Base-by-base conservation (phyloP, 2,888 invertebrate species). In the Cotesia congregata region DNA sequence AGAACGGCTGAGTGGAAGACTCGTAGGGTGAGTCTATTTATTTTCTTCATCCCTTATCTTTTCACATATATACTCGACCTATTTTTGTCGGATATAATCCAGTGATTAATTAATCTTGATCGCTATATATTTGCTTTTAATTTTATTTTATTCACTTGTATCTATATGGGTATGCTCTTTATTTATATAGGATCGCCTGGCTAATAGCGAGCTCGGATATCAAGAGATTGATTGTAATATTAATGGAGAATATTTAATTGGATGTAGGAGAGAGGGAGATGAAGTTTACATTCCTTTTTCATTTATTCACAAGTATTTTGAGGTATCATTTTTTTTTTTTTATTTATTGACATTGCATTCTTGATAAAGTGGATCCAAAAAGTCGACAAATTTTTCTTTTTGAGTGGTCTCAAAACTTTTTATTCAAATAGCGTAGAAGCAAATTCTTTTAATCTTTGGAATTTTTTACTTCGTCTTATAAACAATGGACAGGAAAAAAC, bases 201-300 rank as follows among this genome's bases (percentile, higher is more conserved):
- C 78, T 38, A 86, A 81, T 77, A 85, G 83, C 77, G 91, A 92
- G 81, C 90, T 90, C 78, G 90, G 90, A 70, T 90, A 91, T 78
- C 93, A 94, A 86, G 94, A 94, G 86, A 94, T 96, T 83, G 95
- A 96, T 86, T 98, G 98, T 88, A 91, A 93, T 81, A 97, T 98
- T 86, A 97, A 98, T 90, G 96, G 95, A 72, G 96, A 96, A 86
- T 95, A 95, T 87, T 93, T 93, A 4, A 92, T 96, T 83, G 92
- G 93, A 64, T 97, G 97, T 88, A 93, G 94, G 74, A 93, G 94
- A 73, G 95, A 96, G 86, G 93, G 93, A n/a, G 94, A 94, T 83
- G 97, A 97, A 90, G 94, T 98, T 41, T 98, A 94, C 89, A 90
- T 98, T 84, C 98, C 98, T 30, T 98, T 98, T 90, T 95, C 96